Evolutionary conservation across 2,113 vertebrate genomes (phyloP).

Genomic region (Micronycteris hirsuta): DNA sequence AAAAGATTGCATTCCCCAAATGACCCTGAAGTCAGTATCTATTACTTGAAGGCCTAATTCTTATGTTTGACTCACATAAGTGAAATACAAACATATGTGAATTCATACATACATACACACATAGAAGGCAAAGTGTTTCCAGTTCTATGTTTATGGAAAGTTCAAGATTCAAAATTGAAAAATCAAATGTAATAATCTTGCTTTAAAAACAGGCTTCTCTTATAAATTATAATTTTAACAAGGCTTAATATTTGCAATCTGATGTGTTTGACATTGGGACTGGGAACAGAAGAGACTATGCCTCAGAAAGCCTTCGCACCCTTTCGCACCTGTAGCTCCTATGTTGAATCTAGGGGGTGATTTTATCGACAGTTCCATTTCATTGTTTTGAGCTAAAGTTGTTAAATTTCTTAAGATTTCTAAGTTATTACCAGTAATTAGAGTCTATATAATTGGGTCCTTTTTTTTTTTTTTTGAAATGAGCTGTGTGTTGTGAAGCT

Average conservation of each 20-base stretch:
- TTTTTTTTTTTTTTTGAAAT: slow-evolving; percentile 58
- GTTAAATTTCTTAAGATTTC: slow-evolving; percentile 54
- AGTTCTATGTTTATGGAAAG: not conserved
- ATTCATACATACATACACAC: not conserved
- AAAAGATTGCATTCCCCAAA: not conserved
- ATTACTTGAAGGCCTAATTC: not conserved
- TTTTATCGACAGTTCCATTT: slow-evolving; percentile 41
- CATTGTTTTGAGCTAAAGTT: slow-evolving; percentile 35
- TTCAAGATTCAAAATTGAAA: slow-evolving; percentile 31
- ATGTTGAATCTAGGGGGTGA: not conserved
- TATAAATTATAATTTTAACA: slow-evolving; percentile 37
- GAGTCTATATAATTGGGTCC: slow-evolving; percentile 25
- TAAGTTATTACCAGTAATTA: slow-evolving; percentile 56
- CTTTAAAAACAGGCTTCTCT: not conserved
- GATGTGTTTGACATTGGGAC: not conserved
- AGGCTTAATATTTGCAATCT: slow-evolving; percentile 24
- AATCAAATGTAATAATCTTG: not conserved
- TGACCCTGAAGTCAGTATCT: not conserved
- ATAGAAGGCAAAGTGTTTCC: not conserved
- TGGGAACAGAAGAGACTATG: not conserved
- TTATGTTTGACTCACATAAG: not conserved
- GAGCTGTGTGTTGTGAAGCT: slow-evolving; percentile 44
- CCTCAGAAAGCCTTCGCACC: not conserved
- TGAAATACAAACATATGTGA: not conserved
- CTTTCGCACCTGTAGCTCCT: not conserved